Percentiles rank a stretch among this genome's conserved stretches.
Evolutionary conservation across 2,888 invertebrate species (phyloP).

Genomic region (Psylliodes chrysocephalus): DNA sequence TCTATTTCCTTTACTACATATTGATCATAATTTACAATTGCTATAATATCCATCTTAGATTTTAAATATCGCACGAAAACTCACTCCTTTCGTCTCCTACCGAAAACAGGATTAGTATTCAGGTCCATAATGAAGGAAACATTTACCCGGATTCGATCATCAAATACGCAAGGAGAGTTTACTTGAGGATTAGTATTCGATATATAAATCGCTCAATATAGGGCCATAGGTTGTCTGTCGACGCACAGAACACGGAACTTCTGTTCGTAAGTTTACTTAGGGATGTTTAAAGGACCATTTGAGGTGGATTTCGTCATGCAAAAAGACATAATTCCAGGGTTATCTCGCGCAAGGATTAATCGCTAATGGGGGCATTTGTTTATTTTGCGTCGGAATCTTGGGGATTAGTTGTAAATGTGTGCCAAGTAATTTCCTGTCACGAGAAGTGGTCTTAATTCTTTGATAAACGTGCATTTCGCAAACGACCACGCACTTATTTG

Average conservation of each 20-base stretch:
- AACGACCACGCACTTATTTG: no score
- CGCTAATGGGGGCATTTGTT: conserved; percentile 1
- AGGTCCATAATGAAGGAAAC: conserved; percentile 18
- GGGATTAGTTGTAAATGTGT: no score
- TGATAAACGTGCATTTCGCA: no score
- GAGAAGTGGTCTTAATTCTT: no score
- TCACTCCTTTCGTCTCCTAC: background rate
- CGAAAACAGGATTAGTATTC: conserved; percentile 20
- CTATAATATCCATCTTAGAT: no score
- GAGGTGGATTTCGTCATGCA: background rate
- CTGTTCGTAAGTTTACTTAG: conserved; percentile 15
- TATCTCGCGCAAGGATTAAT: conserved; percentile 8
- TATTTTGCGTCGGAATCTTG: background rate
- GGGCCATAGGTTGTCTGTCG: conserved; percentile 23
- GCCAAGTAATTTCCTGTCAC: no score
- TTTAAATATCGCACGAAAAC: no score
- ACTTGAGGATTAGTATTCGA: conserved; percentile 52
- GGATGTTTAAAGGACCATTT: conserved; percentile 2
- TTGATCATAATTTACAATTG: no score
- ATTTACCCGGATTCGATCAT: conserved; percentile 42
- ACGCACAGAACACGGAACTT: conserved; percentile 16
- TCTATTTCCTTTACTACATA: no score
- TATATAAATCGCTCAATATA: conserved; percentile 47
- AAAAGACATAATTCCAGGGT: background rate
- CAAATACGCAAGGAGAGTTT: conserved; percentile 52